phyloP scores from a whole-genome alignment of 2,888 invertebrate species.

The Pantelozetes paolii region DNA sequence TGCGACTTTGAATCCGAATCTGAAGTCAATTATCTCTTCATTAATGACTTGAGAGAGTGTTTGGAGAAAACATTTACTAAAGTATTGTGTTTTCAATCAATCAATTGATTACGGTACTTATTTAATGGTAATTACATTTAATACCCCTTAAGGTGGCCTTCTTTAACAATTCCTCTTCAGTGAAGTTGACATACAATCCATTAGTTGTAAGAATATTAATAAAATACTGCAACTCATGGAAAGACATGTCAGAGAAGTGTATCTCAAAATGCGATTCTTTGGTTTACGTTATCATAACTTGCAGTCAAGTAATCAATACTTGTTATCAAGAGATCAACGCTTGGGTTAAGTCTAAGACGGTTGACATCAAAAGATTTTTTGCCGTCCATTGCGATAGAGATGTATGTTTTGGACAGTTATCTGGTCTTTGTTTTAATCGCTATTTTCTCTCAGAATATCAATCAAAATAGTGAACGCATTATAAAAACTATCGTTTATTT shows the following conservation, averaged over 20 bases:
- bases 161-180: conserved; percentile 5
- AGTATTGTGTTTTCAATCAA: not conserved
- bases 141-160: not conserved
- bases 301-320: not conserved
- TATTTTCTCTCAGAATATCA: conserved; percentile 13
- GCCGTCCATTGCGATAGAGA: conserved; percentile 12
- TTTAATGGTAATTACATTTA: too few relatives aligned
- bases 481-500: conserved; percentile 24
- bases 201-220: not conserved
- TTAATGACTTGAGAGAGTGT: conserved; percentile 35
- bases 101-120: too few relatives aligned
- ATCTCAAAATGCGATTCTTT: conserved; percentile 12
- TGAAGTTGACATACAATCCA: not conserved
- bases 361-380: conserved; percentile 30
- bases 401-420: too few relatives aligned
- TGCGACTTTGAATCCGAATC: conserved; percentile 34
- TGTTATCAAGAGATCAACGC: not conserved
- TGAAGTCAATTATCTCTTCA: conserved; percentile 33
- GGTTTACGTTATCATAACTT: not conserved
- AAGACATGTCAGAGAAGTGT: not conserved
- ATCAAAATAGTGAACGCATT: conserved; percentile 23
- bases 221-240: conserved; percentile 21
- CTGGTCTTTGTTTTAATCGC: too few relatives aligned
- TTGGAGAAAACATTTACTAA: conserved; percentile 15
- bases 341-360: not conserved